Evolutionary conservation across 2,113 vertebrate species (phyloP).

Genomic region (Telmatochromis sp.): DNA sequence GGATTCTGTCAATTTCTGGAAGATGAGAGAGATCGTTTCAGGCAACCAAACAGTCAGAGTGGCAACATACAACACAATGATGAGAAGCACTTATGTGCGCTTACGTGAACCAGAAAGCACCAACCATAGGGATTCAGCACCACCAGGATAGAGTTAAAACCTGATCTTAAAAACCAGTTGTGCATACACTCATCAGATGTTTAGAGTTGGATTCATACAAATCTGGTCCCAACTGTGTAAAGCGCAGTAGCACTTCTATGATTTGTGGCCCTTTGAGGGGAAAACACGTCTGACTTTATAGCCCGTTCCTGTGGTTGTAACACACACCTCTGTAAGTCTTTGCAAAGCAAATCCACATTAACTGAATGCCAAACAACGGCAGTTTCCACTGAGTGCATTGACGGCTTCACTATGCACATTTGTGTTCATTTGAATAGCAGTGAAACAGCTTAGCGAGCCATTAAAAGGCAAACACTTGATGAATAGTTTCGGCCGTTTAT

Average conservation of each 20-base stretch:
- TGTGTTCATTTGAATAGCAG: background rate
- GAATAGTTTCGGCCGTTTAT: background rate
- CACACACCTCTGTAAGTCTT: background rate
- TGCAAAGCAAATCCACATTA: background rate
- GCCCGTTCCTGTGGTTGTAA: background rate
- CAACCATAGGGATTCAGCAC: background rate
- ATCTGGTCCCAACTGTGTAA: background rate
- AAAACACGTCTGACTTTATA: background rate
- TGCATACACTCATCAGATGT: background rate
- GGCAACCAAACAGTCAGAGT: background rate
- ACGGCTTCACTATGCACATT: background rate
- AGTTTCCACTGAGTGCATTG: background rate
- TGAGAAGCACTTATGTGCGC: background rate
- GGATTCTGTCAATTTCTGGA: conserved; percentile 93
- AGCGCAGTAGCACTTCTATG: background rate
- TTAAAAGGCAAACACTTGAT: background rate
- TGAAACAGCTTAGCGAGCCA: background rate
- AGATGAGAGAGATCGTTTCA: conserved; percentile 12
- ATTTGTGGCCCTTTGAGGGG: background rate
- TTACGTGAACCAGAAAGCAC: background rate
- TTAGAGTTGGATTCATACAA: background rate
- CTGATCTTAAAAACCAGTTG: background rate
- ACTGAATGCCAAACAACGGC: background rate
- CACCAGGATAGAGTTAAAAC: background rate
- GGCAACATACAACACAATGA: background rate